Evolutionary conservation across 2,797 vertebrate species (phyloP).

Genomic region (Naso thynnoides): DNA sequence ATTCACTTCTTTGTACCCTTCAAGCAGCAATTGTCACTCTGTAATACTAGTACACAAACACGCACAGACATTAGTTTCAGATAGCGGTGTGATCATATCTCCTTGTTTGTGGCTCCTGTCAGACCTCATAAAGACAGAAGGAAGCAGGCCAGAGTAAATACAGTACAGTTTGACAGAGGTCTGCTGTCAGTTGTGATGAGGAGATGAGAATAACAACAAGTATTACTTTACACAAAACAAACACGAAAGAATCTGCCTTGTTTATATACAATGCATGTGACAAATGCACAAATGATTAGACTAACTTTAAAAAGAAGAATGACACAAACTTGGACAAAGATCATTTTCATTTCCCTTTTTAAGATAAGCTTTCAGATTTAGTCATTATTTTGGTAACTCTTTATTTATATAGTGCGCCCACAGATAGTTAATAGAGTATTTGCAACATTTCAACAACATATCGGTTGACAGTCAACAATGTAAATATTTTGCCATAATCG

Average conservation of each 20-base stretch:
- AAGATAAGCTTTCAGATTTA: no score
- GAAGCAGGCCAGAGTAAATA: slow-evolving; percentile 37
- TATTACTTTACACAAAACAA: slow-evolving; percentile 30
- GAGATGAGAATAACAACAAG: slow-evolving; percentile 45
- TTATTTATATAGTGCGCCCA: no score
- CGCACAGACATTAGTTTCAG: slow-evolving; percentile 16
- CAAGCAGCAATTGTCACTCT: neutral
- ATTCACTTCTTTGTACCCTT: slow-evolving; percentile 14
- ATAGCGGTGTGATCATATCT: slow-evolving; percentile 32
- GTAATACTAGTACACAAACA: neutral
- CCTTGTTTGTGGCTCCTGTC: slow-evolving; percentile 32
- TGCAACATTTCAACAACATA: no score
- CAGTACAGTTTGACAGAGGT: neutral
- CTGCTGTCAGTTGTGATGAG: slow-evolving; percentile 24
- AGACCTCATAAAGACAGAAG: slow-evolving; percentile 37
- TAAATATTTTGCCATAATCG: no score
- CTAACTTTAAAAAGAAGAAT: neutral
- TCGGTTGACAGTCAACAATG: no score
- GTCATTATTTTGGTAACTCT: no score
- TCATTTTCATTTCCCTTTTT: slow-evolving; percentile 2
- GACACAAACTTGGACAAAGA: neutral
- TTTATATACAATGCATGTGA: neutral
- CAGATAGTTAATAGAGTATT: no score
- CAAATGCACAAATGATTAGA: slow-evolving; percentile 31
- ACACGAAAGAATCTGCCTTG: neutral